Evolutionary conservation across 2,888 invertebrate species (phyloP).

Genomic region (Eristalis intricaria): DNA sequence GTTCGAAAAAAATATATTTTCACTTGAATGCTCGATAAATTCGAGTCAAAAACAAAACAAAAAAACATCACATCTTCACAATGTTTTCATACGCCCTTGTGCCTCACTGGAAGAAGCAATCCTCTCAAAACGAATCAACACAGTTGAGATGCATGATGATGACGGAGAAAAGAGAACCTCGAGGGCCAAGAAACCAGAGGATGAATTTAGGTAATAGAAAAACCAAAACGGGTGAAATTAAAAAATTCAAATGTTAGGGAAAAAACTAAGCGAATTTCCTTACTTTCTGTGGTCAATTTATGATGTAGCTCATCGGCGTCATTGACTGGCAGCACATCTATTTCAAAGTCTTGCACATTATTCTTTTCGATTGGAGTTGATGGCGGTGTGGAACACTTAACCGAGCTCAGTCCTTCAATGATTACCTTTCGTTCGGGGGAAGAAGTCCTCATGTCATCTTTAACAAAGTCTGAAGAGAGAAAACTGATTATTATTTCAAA

Average conservation of each 20-base stretch:
- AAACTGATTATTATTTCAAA: not conserved
- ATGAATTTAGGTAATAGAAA: not conserved
- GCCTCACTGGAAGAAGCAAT: no score
- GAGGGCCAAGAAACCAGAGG: no score
- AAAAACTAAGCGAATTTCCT: not conserved
- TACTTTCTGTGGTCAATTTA: slow-evolving; percentile 14
- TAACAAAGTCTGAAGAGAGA: slow-evolving; percentile 19
- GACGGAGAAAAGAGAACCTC: not conserved
- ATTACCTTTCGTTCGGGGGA: slow-evolving; percentile 11
- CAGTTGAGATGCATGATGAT: no score
- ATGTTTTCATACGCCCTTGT: no score
- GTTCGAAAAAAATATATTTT: no score
- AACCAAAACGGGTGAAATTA: not conserved
- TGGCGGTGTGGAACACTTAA: slow-evolving; percentile 54
- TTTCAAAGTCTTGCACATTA: not conserved
- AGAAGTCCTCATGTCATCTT: not conserved
- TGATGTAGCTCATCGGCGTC: not conserved
- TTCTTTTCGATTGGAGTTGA: slow-evolving; percentile 65
- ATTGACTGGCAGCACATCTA: not conserved
- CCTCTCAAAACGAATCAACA: no score
- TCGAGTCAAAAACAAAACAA: no score
- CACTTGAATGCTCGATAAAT: no score
- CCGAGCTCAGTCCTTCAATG: not conserved
- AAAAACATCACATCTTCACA: no score
- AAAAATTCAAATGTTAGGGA: not conserved